Conservation (phyloP, 64 coral and sea anemone genomes). For the Porites lutea region DNA sequence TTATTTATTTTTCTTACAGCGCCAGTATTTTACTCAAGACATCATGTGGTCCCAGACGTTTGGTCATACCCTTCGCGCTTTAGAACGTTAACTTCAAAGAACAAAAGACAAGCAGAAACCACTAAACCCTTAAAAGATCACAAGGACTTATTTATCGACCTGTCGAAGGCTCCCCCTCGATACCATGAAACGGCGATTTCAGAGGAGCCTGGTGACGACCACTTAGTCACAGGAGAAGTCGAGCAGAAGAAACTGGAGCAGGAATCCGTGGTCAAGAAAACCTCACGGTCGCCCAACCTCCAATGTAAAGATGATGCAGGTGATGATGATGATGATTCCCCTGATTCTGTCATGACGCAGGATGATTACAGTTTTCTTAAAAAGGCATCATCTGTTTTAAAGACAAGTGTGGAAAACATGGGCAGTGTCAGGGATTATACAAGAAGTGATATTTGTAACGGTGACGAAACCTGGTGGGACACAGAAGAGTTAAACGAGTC, state of each 20-base stretch:
- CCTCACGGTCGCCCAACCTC: background rate
- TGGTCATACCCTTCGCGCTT: slow-evolving; percentile 85
- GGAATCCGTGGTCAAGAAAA: background rate
- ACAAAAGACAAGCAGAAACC: background rate
- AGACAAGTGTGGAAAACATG: too few species aligned
- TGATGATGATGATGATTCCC: background rate
- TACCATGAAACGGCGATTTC: slow-evolving; percentile 14
- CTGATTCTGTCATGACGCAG: slow-evolving; percentile 1
- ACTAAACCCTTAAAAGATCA: background rate
- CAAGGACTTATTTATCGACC: slow-evolving; percentile 69
- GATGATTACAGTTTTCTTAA: slow-evolving; percentile 34
- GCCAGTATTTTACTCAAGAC: slow-evolving; percentile 64
- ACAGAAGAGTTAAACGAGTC: background rate
- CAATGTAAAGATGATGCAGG: background rate
- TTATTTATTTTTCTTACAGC: slow-evolving; percentile 3
- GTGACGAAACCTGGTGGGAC: background rate
- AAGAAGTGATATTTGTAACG: background rate
- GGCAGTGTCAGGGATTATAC: background rate
- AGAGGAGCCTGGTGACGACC: slow-evolving; percentile 23
- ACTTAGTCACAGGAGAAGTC: background rate
- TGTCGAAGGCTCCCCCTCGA: slow-evolving; percentile 76
- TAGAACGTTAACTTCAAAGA: slow-evolving; percentile 4
- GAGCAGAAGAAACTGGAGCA: background rate
- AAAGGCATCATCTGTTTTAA: slow-evolving; percentile 25
- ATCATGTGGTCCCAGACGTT: slow-evolving; percentile 82